Evolutionary conservation across 2,888 invertebrate genomes (phyloP).

Genomic region (Mythimna lalbum): DNA sequence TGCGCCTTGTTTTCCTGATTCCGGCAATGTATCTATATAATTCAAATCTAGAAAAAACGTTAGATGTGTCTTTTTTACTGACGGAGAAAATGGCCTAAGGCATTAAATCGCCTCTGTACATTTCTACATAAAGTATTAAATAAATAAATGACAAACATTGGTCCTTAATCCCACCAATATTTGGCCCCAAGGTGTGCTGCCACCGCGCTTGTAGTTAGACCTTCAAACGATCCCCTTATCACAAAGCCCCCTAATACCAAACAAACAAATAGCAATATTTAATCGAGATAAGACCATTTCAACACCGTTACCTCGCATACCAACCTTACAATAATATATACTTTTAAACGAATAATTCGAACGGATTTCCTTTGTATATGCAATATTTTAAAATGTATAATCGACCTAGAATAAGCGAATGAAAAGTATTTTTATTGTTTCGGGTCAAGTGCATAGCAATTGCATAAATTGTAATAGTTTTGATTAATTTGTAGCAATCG

Average conservation of each 20-base stretch:
- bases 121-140: no score
- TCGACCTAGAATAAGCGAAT: conserved; percentile 45
- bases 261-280: conserved; percentile 50
- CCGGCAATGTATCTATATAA: no score
- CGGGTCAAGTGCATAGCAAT: conserved; percentile 58
- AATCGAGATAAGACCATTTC: conserved; percentile 56
- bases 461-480: conserved; percentile 28
- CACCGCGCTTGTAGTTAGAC: conserved; percentile 55
- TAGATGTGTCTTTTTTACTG: no score
- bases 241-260: conserved; percentile 48
- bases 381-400: conserved; percentile 38
- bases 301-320: conserved; percentile 52
- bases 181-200: conserved; percentile 40
- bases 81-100: no score
- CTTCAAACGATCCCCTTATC: conserved; percentile 51
- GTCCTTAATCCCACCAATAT: background rate
- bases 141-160: background rate
- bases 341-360: conserved; percentile 32
- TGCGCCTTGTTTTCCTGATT: no score
- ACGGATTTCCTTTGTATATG: conserved; percentile 59
- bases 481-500: conserved; percentile 33
- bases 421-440: conserved; percentile 55
- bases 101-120: no score
- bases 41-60: no score
- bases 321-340: conserved; percentile 28